Conservation (phyloP, 1,140 invertebrate genomes). For the Orchesella cincta region DNA sequence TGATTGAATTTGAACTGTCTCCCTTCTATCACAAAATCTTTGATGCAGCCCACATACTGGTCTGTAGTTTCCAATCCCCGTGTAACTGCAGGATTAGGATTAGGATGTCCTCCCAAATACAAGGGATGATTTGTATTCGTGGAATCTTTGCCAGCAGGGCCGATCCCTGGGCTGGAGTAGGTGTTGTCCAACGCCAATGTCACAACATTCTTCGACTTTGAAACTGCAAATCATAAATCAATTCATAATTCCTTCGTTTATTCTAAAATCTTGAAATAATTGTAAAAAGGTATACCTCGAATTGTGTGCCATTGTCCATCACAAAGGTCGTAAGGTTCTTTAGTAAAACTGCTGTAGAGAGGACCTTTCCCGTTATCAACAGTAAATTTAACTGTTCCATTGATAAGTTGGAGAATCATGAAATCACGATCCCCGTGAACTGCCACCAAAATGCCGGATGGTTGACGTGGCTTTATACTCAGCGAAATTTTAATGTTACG, state of each 20-base stretch:
- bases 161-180: constrained; percentile 67
- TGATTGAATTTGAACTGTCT: constrained; percentile 38
- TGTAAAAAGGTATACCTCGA: constrained; percentile 63
- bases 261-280: background rate
- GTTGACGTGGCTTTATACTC: constrained; percentile 82
- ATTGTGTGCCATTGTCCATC: constrained; percentile 93
- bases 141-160: constrained; percentile 64
- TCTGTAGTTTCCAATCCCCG: constrained; percentile 64
- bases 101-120: constrained; percentile 83
- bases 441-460: constrained; percentile 65
- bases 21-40: constrained; percentile 49
- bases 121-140: constrained; percentile 82
- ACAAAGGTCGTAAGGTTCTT: constrained; percentile 73
- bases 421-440: constrained; percentile 80
- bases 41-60: constrained; percentile 68
- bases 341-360: constrained; percentile 70
- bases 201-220: constrained; percentile 81
- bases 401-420: constrained; percentile 81
- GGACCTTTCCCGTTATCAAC: constrained; percentile 83
- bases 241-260: constrained; percentile 19
- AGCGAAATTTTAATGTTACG: constrained; percentile 75
- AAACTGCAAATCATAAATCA: constrained; percentile 64
- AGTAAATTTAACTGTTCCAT: constrained; percentile 77
- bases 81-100: constrained; percentile 53
- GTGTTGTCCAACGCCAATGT: constrained; percentile 77